Percentiles rank a stretch among this genome's conserved stretches.
These are phyloP conservation scores for Chaetodon auriga DNA, from an alignment of 2,113 vertebrate genomes.

Conservation along the genomic window DNA sequence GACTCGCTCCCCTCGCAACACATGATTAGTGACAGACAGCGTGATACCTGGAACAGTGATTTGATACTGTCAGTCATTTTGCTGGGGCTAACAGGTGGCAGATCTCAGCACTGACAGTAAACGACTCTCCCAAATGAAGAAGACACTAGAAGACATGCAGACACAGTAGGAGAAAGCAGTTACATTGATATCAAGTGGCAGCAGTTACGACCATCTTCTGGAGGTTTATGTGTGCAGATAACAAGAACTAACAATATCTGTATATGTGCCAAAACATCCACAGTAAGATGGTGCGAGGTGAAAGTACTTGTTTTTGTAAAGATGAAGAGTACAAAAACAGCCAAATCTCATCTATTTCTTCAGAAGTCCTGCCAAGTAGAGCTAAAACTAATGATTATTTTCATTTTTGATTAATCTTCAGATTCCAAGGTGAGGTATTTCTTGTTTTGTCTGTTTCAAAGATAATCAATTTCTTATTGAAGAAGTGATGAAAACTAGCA, in stretches of 20 bases:
- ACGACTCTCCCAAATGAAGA: conserved; percentile 4
- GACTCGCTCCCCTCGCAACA: conserved; percentile 1
- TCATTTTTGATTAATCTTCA: too few relatives aligned
- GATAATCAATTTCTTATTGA: too few relatives aligned
- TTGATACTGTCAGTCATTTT: conserved; percentile 47
- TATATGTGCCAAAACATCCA: too few relatives aligned
- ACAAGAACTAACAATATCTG: neutral
- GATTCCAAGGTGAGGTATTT: too few relatives aligned
- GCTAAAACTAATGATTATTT: too few relatives aligned
- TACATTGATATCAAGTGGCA: conserved; percentile 3
- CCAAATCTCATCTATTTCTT: neutral
- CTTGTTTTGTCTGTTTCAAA: too few relatives aligned
- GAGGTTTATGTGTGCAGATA: neutral
- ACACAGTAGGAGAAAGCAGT: conserved; percentile 14
- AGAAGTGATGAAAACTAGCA: too few relatives aligned
- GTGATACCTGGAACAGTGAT: conserved; percentile 46
- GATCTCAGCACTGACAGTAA: conserved; percentile 35
- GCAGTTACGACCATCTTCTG: neutral
- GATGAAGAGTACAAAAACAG: neutral
- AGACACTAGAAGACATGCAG: neutral
- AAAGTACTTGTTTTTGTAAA: too few relatives aligned
- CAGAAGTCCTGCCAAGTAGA: too few relatives aligned
- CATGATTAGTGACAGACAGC: conserved; percentile 56
- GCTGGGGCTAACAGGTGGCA: conserved; percentile 31
- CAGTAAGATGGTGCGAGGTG: too few relatives aligned